A percentile compares a stretch with the other conserved stretches of the same genome.
Conservation (phyloP, 2,888 invertebrate species). For the Pterobdella sp. region DNA sequence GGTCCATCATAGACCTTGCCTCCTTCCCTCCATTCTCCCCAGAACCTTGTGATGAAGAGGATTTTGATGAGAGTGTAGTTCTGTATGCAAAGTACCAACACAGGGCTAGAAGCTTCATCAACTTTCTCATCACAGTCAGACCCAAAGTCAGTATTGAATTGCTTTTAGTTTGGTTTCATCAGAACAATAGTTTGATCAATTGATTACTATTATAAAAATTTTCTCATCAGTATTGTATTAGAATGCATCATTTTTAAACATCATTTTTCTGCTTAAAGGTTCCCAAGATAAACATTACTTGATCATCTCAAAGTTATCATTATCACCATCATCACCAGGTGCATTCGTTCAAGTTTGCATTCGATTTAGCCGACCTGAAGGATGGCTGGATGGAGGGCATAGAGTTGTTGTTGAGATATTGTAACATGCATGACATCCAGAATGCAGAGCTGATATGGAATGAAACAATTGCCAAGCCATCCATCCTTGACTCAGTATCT, state of each 20-base stretch:
- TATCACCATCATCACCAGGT: constrained; percentile 39
- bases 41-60: constrained; percentile 16
- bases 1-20: constrained; percentile 45
- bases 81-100: constrained; percentile 26
- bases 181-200: no score
- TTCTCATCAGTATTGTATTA: not conserved
- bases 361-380: constrained; percentile 46
- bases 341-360: constrained; percentile 45
- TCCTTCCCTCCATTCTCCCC: constrained; percentile 41
- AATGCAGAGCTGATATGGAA: constrained; percentile 48
- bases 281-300: no score
- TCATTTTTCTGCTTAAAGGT: no score
- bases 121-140: constrained; percentile 30
- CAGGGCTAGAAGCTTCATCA: constrained; percentile 28
- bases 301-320: constrained; percentile 35
- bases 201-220: not conserved
- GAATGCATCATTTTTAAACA: no score
- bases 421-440: constrained; percentile 41
- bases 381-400: constrained; percentile 45
- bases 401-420: constrained; percentile 40
- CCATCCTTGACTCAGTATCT: constrained; percentile 41
- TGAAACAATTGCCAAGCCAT: constrained; percentile 46
- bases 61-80: constrained; percentile 21
- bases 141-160: constrained; percentile 19
- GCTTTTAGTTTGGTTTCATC: no score